Conservation (phyloP, 2,113 vertebrate species). For the Chamaea fasciata region DNA sequence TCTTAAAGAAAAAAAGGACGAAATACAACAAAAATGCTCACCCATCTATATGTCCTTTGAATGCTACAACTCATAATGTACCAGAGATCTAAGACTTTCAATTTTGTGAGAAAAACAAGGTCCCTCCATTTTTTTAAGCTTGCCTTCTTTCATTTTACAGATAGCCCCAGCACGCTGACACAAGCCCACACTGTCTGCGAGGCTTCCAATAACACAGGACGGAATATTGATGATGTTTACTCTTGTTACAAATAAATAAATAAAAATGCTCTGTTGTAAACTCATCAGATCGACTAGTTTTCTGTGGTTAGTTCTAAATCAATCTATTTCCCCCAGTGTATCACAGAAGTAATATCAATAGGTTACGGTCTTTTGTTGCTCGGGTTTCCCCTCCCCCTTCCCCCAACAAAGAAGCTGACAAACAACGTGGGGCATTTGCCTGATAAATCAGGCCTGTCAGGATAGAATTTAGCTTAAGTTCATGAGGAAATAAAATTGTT, state of each 20-base stretch:
- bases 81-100: not conserved
- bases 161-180: not conserved
- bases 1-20: not conserved
- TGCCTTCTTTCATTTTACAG: not conserved
- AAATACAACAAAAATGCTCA: not conserved
- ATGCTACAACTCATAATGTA: not conserved
- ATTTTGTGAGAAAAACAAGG: not conserved
- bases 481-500: not conserved
- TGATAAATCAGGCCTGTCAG: conserved; percentile 5
- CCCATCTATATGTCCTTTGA: not conserved
- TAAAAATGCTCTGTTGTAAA: conserved; percentile 3
- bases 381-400: conserved; percentile 38
- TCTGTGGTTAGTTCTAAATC: conserved; percentile 25
- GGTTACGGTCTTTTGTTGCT: conserved; percentile 52
- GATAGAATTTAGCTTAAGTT: not conserved
- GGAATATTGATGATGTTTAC: conserved; percentile 12
- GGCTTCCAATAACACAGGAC: not conserved
- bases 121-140: not conserved
- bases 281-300: conserved; percentile 45
- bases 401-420: conserved; percentile 42
- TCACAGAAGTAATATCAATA: conserved; percentile 29
- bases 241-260: conserved; percentile 50
- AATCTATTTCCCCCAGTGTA: conserved; percentile 19
- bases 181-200: not conserved
- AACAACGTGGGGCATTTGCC: conserved; percentile 6